phyloP scores from a whole-genome alignment of 2,797 vertebrate genomes.

The Ctenopoma multispine region DNA sequence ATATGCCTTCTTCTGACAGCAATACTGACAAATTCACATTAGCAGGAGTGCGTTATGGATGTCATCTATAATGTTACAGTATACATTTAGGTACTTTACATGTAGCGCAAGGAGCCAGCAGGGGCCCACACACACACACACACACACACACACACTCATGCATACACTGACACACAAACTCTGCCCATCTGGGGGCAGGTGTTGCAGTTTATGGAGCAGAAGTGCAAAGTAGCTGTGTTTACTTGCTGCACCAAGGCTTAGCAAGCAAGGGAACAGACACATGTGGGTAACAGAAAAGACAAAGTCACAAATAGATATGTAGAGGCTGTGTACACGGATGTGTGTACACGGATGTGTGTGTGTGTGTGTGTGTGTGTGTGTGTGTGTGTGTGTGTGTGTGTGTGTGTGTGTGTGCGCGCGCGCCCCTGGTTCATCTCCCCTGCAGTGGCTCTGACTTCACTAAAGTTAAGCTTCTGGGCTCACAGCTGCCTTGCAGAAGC shows the following conservation, averaged over 20 bases:
- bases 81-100: slow-evolving; percentile 52
- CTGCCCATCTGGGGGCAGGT: slow-evolving; percentile 72
- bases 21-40: not conserved
- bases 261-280: slow-evolving; percentile 59
- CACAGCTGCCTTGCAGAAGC: slow-evolving; percentile 74
- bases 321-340: too few relatives aligned
- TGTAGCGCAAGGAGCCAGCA: slow-evolving; percentile 53
- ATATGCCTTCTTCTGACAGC: not conserved
- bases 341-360: not conserved
- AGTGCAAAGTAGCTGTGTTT: slow-evolving; percentile 73
- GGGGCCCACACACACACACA: slow-evolving; percentile 28
- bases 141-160: slow-evolving; percentile 25
- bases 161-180: slow-evolving; percentile 32
- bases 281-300: slow-evolving; percentile 49
- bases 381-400: slow-evolving; percentile 11
- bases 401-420: slow-evolving; percentile 6
- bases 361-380: slow-evolving; percentile 22
- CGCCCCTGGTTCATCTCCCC: slow-evolving; percentile 52
- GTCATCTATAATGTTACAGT: slow-evolving; percentile 25
- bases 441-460: slow-evolving; percentile 69
- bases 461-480: slow-evolving; percentile 72
- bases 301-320: slow-evolving; percentile 42
- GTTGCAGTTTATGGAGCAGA: slow-evolving; percentile 81
- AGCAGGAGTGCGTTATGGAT: slow-evolving; percentile 2
- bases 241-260: slow-evolving; percentile 62